Base-by-base conservation (phyloP, 2,888 invertebrate genomes). In the Prostheceraeus crozeri region DNA sequence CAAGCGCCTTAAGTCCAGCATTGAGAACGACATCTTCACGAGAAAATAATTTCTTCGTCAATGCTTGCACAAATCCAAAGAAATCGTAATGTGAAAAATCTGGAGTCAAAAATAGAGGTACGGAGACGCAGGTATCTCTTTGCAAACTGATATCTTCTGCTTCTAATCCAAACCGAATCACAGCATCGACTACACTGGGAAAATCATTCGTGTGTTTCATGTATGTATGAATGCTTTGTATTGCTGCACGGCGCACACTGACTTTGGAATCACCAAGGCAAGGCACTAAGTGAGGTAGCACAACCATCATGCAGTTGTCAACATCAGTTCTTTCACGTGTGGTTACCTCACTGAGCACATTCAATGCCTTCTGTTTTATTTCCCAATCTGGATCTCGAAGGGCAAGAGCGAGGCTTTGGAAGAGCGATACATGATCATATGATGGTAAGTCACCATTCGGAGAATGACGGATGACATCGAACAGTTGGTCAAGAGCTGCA, bases 311-410 rank as follows among this genome's bases (percentile, higher is more conserved):
- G 63, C 75, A 76, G 48, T 69, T 65, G 64, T 77, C 76, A 31
- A 75, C 62, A 8, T 73, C 70, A 57, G 68, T 68, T 21, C 71
- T 73, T 66, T 72, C 68, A 46, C 70, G 67, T 4, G 72, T 73
- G 53, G 71, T 73, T 60, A 72, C 67, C 66, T 72, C 76, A 66
- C 68, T 70, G 64, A 70, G 70, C 58, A 70, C 69, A 61, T 76
- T 73, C 21, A 77, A 71, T 61, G 76, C 76, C 66, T 78, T 77
- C 61, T 76, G 69, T 55, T 77, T 68, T 11, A 78, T 75, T 66
- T 78, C 77, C 77, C 77, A 78, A 61, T 76, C 70, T 11, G 70
- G 68, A 61, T 78, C 78, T 16, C 69, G 66, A n/a, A 79, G 67
- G 10, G 77, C 74, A 56, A 70, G 67, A 35, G 72, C 70, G 48